A percentile compares a stretch with the other conserved stretches of the same genome.
Conservation (phyloP, 1,140 invertebrate genomes). For the Drosophila navojoa region DNA sequence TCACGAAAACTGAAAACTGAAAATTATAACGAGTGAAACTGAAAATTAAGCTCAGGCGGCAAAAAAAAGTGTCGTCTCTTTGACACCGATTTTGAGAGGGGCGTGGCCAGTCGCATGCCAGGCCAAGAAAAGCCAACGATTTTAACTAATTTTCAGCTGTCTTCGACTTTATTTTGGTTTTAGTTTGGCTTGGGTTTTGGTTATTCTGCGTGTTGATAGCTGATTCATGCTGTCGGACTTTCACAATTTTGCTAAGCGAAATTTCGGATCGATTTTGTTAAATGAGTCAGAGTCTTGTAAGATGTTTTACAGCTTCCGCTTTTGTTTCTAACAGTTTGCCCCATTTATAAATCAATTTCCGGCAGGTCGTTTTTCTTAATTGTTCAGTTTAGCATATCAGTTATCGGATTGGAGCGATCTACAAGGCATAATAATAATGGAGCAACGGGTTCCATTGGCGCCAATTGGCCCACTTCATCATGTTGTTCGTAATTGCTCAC, state of each 20-base stretch:
- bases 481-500: constrained; percentile 69
- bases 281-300: constrained; percentile 28
- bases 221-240: constrained; percentile 11
- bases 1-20: constrained; percentile 40
- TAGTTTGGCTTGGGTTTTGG: not conserved
- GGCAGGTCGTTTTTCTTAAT: constrained; percentile 13
- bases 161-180: not conserved
- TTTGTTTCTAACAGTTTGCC: not conserved
- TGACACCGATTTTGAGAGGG: constrained; percentile 18
- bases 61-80: constrained; percentile 7
- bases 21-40: constrained; percentile 71
- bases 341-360: constrained; percentile 65
- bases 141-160: constrained; percentile 15
- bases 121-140: constrained; percentile 1
- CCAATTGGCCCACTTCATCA: constrained; percentile 77
- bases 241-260: constrained; percentile 8
- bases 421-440: constrained; percentile 1
- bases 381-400: constrained; percentile 8
- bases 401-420: not conserved
- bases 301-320: not conserved
- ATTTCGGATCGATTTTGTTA: not conserved
- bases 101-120: not conserved
- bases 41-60: constrained; percentile 35
- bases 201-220: not conserved
- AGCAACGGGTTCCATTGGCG: constrained; percentile 27